These are phyloP conservation scores for Monodelphis domestica DNA, from an alignment of 2,797 vertebrate genomes.

Conservation along the genomic window DNA sequence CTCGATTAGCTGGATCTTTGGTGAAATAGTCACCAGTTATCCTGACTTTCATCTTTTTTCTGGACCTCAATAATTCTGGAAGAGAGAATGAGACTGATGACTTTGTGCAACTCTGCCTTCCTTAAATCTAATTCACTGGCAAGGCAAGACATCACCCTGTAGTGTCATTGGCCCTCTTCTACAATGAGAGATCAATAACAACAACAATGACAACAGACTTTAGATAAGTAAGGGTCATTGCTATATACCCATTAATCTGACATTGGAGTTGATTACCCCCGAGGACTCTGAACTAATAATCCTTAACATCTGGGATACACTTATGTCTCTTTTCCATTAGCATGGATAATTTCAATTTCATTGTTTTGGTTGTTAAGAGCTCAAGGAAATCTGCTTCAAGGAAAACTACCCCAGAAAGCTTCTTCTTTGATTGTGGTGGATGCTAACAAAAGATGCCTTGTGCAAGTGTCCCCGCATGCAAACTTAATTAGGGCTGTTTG, in stretches of 20 bases:
- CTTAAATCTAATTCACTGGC: too few species aligned
- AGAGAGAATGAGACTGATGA: too few species aligned
- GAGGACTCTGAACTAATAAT: background rate
- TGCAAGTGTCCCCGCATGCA: conserved; percentile 44
- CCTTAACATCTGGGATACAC: background rate
- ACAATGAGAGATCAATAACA: too few species aligned
- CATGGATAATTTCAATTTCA: background rate
- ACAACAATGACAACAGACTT: too few species aligned
- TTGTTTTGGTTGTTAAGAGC: background rate
- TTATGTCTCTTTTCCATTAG: background rate
- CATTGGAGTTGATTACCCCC: background rate
- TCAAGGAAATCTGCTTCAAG: background rate
- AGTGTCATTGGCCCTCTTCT: too few species aligned
- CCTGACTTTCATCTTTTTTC: too few species aligned
- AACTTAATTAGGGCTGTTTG: conserved; percentile 29
- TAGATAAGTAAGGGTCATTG: background rate
- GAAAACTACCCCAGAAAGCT: conserved; percentile 2
- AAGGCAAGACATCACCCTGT: too few species aligned
- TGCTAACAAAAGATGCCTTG: background rate
- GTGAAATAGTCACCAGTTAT: too few species aligned
- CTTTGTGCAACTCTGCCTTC: too few species aligned
- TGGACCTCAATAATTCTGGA: too few species aligned
- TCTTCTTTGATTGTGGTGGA: background rate
- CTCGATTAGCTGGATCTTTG: background rate
- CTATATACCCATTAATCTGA: background rate